Conservation (phyloP, 2,888 invertebrate species). For the Lacanobia oleracea region DNA sequence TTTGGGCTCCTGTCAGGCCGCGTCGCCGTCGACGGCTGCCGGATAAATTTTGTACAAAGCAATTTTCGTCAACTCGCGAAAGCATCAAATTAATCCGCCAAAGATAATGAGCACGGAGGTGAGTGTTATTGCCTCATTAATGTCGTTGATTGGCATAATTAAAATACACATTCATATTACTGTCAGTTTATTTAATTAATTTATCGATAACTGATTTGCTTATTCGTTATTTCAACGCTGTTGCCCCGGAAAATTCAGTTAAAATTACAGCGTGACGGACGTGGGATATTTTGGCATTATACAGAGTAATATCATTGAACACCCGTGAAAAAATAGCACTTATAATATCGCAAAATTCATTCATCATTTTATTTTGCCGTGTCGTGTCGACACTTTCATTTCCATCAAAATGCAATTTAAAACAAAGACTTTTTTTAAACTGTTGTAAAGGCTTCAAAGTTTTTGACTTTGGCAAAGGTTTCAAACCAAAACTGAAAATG, state of each 20-base stretch:
- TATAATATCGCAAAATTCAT: slow-evolving; percentile 27
- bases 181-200: slow-evolving; percentile 43
- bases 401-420: slow-evolving; percentile 29
- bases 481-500: slow-evolving; percentile 17
- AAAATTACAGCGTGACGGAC: slow-evolving; percentile 17
- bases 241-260: slow-evolving; percentile 13
- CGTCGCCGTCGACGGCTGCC: slow-evolving; percentile 72
- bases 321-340: slow-evolving; percentile 12
- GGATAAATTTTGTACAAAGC: slow-evolving; percentile 72
- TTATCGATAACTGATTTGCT: slow-evolving; percentile 16
- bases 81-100: slow-evolving; percentile 56
- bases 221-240: slow-evolving; percentile 3
- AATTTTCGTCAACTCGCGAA: slow-evolving; percentile 59
- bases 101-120: slow-evolving; percentile 56
- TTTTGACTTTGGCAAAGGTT: slow-evolving; percentile 7
- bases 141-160: slow-evolving; percentile 45
- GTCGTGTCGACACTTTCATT: slow-evolving; percentile 45
- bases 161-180: slow-evolving; percentile 36
- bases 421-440: slow-evolving; percentile 33
- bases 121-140: slow-evolving; percentile 53
- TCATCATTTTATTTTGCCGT: slow-evolving; percentile 43
- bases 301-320: slow-evolving; percentile 12
- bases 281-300: slow-evolving; percentile 7
- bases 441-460: slow-evolving; percentile 10
- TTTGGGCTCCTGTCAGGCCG: slow-evolving; percentile 76